These are phyloP conservation scores for Tetramorium bicarinatum DNA, from an alignment of 2,888 invertebrate genomes.

Conservation along the genomic window DNA sequence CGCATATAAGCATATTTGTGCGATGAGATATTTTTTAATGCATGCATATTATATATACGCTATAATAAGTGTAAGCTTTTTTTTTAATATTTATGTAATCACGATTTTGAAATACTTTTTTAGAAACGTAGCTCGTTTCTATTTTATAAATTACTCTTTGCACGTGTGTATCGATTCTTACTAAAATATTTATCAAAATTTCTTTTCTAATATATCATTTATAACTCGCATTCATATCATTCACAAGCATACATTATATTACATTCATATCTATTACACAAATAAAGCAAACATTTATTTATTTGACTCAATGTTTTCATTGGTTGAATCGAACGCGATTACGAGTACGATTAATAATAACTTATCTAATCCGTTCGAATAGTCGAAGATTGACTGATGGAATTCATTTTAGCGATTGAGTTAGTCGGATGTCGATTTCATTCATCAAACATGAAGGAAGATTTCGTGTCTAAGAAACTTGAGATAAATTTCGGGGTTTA, in stretches of 20 bases:
- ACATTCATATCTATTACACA: neutral
- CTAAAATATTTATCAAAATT: neutral
- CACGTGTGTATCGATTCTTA: neutral
- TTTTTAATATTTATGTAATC: conserved; percentile 21
- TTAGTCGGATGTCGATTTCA: neutral
- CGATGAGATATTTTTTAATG: conserved; percentile 22
- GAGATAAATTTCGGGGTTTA: neutral
- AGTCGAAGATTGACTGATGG: conserved; percentile 4
- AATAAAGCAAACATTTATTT: neutral
- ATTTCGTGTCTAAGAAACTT: conserved; percentile 32
- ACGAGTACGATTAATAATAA: conserved; percentile 22
- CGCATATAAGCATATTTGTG: conserved; percentile 6
- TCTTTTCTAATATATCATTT: neutral
- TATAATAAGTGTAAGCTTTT: neutral
- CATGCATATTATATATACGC: neutral
- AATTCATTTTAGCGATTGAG: conserved; percentile 9
- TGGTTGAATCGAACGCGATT: neutral
- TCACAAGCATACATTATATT: neutral
- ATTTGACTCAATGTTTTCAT: neutral
- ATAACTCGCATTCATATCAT: neutral
- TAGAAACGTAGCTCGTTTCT: neutral
- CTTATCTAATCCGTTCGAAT: neutral
- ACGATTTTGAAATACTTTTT: neutral
- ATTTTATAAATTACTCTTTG: neutral
- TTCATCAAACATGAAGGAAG: conserved; percentile 11